A percentile compares a stretch with the other conserved stretches of the same genome.
Evolutionary conservation across 2,113 vertebrate species (phyloP).

Genomic region (Prochilodus magdalenae): DNA sequence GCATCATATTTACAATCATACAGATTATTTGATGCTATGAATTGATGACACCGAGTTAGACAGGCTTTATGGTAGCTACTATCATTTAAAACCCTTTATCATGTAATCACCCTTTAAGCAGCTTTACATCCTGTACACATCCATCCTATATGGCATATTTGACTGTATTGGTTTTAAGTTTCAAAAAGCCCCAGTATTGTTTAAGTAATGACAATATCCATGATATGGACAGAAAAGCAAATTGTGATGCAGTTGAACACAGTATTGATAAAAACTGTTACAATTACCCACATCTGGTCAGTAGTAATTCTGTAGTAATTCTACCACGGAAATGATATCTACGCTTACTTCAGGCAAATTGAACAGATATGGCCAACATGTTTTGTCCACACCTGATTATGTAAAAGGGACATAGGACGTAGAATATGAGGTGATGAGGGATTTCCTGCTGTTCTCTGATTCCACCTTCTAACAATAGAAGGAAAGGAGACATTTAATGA

Average conservation of each 20-base stretch:
- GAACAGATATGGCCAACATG: not conserved
- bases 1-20: not conserved
- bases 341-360: too few relatives aligned
- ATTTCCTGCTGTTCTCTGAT: slow-evolving; percentile 53
- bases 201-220: too few relatives aligned
- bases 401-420: too few relatives aligned
- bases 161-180: too few relatives aligned
- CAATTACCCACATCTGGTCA: too few relatives aligned
- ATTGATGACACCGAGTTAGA: not conserved
- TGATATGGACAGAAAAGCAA: too few relatives aligned
- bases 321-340: too few relatives aligned
- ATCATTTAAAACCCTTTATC: not conserved
- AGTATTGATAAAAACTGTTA: too few relatives aligned
- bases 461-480: slow-evolving; percentile 56
- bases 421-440: slow-evolving; percentile 43
- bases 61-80: not conserved
- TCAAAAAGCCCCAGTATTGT: too few relatives aligned
- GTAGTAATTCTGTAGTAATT: too few relatives aligned
- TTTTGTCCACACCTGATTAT: slow-evolving; percentile 20
- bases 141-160: too few relatives aligned
- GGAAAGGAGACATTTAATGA: slow-evolving; percentile 50
- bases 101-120: not conserved
- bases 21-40: not conserved
- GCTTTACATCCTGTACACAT: slow-evolving; percentile 16
- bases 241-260: too few relatives aligned